Percentiles rank a stretch among this genome's conserved stretches.
These are phyloP conservation scores for Amiota communis DNA, from an alignment of 2,888 invertebrate genomes.

Conservation along the genomic window DNA sequence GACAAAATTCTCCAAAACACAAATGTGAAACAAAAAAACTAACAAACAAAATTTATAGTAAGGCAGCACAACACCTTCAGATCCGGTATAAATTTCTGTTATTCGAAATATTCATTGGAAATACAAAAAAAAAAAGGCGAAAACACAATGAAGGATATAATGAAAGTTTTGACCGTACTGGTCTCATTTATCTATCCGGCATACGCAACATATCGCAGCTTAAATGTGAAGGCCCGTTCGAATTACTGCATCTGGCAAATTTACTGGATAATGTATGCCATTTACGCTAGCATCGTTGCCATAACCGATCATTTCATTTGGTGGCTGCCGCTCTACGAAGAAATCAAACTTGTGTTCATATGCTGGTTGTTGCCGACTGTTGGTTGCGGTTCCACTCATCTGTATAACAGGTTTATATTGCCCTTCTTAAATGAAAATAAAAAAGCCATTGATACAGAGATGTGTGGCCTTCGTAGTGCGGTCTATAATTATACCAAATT, in stretches of 20 bases:
- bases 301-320: conserved; percentile 93
- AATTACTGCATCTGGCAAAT: conserved; percentile 91
- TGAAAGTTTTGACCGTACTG: conserved; percentile 77
- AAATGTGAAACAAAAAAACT: too few relatives aligned
- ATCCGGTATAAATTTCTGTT: too few relatives aligned
- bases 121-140: too few relatives aligned
- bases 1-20: too few relatives aligned
- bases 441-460: too few relatives aligned
- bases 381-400: conserved; percentile 91
- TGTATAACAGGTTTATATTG: conserved; percentile 83
- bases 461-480: too few relatives aligned
- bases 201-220: conserved; percentile 83
- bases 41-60: too few relatives aligned
- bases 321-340: conserved; percentile 97
- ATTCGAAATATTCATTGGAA: too few relatives aligned
- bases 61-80: too few relatives aligned
- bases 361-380: conserved; percentile 95
- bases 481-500: too few relatives aligned
- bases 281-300: conserved; percentile 92
- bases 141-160: too few relatives aligned
- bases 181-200: conserved; percentile 93
- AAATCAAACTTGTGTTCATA: conserved; percentile 93
- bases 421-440: too few relatives aligned
- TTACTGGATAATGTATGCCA: conserved; percentile 99
- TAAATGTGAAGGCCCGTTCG: conserved; percentile 94